Evolutionary conservation across 2,113 vertebrate genomes (phyloP).

Genomic region (Seriola rivoliana): DNA sequence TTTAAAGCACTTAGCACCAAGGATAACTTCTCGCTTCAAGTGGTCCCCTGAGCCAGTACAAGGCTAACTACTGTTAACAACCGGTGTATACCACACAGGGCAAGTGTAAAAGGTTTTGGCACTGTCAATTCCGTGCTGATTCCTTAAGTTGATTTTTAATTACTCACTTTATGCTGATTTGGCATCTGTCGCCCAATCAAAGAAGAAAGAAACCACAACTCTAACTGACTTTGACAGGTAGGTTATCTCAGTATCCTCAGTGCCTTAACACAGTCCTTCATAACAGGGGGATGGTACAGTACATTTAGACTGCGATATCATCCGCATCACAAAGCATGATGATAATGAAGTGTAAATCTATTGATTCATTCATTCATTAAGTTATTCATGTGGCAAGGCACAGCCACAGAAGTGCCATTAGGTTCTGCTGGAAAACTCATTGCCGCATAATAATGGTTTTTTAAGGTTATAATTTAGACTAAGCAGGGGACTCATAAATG

Average conservation of each 20-base stretch:
- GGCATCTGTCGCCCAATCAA: conserved; percentile 37
- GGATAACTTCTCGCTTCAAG: conserved; percentile 38
- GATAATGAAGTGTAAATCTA: conserved; percentile 50
- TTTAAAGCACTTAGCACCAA: conserved; percentile 40
- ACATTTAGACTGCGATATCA: background rate
- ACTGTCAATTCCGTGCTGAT: conserved; percentile 4
- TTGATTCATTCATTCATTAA: conserved; percentile 47
- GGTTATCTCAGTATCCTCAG: conserved; percentile 6
- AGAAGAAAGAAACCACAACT: conserved; percentile 16
- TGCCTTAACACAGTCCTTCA: background rate
- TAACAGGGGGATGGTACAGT: background rate
- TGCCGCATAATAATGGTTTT: conserved; percentile 49
- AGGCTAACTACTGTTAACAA: conserved; percentile 62
- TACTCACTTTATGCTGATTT: conserved; percentile 17
- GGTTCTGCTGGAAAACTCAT: conserved; percentile 21
- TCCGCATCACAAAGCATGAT: conserved; percentile 18
- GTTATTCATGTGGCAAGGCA: conserved; percentile 16
- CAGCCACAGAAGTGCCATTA: conserved; percentile 37
- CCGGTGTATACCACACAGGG: background rate
- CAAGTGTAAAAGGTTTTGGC: conserved; percentile 20
- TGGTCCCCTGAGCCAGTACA: conserved; percentile 40
- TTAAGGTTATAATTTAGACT: conserved; percentile 40
- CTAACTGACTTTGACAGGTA: conserved; percentile 12
- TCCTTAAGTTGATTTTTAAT: conserved; percentile 40
- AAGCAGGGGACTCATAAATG: conserved; percentile 40